Evolutionary conservation across 1,140 invertebrate genomes (phyloP).

Genomic region (Zaprionus ghesquierei): DNA sequence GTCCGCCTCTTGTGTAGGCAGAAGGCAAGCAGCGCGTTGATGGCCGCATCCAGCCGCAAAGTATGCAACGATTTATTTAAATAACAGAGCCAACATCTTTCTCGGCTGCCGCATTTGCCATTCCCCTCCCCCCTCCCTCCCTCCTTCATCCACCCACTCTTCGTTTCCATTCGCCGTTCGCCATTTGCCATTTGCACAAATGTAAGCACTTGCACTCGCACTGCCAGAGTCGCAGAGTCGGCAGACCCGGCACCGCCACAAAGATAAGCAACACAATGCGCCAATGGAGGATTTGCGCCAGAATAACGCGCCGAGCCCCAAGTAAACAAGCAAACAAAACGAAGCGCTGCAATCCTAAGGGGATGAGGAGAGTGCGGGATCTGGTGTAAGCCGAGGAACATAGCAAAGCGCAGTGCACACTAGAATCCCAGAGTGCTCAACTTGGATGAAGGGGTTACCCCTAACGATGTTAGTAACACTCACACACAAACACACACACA

Average conservation of each 20-base stretch:
- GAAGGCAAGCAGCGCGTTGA: slow-evolving; percentile 25
- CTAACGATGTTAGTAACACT: slow-evolving; percentile 60
- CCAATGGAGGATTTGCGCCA: slow-evolving; percentile 60
- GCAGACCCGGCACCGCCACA: slow-evolving; percentile 23
- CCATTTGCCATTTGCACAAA: slow-evolving; percentile 44
- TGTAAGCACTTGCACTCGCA: slow-evolving; percentile 60
- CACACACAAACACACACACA: background rate
- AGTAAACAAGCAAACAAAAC: slow-evolving; percentile 59
- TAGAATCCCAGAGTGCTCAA: slow-evolving; percentile 30
- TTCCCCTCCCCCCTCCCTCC: too few species aligned
- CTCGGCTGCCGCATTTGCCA: slow-evolving; percentile 48
- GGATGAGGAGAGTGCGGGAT: background rate
- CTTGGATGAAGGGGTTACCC: slow-evolving; percentile 26
- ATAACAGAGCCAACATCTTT: slow-evolving; percentile 67
- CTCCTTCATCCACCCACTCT: too few species aligned
- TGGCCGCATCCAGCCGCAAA: slow-evolving; percentile 53
- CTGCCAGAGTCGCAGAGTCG: slow-evolving; percentile 12
- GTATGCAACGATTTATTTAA: slow-evolving; percentile 80
- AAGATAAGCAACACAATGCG: slow-evolving; percentile 62
- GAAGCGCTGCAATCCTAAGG: background rate
- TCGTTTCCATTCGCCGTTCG: background rate
- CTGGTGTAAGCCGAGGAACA: background rate
- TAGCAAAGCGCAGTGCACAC: background rate
- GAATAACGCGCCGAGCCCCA: slow-evolving; percentile 22
- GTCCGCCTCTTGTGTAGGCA: slow-evolving; percentile 6